Conservation (phyloP, 2,113 vertebrate genomes). For the Drymodes brunneopygia region DNA sequence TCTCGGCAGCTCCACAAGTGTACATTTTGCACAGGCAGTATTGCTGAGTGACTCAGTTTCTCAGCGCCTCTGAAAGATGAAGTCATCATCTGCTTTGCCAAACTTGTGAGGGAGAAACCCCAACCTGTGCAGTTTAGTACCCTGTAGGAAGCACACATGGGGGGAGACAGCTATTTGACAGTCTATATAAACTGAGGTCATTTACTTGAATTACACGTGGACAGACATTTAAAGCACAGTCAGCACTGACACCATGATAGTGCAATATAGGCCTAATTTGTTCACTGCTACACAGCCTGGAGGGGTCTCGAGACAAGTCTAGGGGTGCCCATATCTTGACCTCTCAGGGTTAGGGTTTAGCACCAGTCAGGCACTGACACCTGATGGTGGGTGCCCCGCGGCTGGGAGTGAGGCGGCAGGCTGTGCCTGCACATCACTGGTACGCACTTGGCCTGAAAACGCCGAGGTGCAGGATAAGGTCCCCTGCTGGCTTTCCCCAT, state of each 20-base stretch:
- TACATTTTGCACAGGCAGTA: not conserved
- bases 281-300: fast-evolving
- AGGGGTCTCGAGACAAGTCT: not conserved
- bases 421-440: not conserved
- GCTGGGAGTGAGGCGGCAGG: not conserved
- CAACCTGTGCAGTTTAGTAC: not conserved
- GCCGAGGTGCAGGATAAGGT: not conserved
- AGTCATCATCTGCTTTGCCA: not conserved
- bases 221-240: not conserved
- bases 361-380: too few relatives aligned
- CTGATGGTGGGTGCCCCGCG: not conserved
- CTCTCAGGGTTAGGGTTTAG: not conserved
- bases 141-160: not conserved
- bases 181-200: not conserved
- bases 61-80: not conserved
- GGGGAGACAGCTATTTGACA: not conserved
- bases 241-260: not conserved
- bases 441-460: not conserved
- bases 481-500: not conserved
- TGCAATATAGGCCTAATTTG: not conserved
- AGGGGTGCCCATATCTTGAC: not conserved
- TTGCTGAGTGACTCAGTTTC: not conserved
- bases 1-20: not conserved
- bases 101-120: not conserved
- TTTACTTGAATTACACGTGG: not conserved